These are phyloP conservation scores for Dendroctonus ponderosae DNA, from an alignment of 1,140 invertebrate species.

Conservation along the genomic window DNA sequence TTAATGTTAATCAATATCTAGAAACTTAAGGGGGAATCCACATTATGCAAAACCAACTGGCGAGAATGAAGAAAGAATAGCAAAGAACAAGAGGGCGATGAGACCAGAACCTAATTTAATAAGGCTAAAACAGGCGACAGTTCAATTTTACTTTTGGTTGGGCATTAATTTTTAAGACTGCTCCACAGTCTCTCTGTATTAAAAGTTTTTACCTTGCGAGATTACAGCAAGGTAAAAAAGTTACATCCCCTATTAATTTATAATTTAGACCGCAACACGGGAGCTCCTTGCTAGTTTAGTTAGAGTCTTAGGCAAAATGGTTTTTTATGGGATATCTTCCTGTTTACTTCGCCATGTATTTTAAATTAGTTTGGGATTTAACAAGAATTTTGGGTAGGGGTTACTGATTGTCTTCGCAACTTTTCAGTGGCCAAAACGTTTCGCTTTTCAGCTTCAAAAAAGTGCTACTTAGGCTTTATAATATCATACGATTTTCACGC, in stretches of 20 bases:
- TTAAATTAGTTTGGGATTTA: constrained; percentile 3
- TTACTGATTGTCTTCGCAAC: not conserved
- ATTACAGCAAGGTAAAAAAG: constrained; percentile 22
- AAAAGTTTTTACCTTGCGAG: constrained; percentile 30
- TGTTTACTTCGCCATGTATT: constrained; percentile 4
- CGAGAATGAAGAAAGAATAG: constrained; percentile 28
- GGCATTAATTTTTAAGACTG: constrained; percentile 22
- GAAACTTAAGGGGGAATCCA: constrained; percentile 31
- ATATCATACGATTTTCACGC: too few relatives aligned
- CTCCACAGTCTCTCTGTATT: constrained; percentile 19
- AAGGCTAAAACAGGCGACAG: constrained; percentile 34
- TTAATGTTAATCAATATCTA: constrained; percentile 38
- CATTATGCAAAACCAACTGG: constrained; percentile 28
- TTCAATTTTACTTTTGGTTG: constrained; percentile 29
- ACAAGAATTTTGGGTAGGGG: not conserved
- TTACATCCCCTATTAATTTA: constrained; percentile 29
- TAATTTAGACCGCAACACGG: constrained; percentile 18
- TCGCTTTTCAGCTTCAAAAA: not conserved
- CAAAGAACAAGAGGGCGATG: constrained; percentile 34
- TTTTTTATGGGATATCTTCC: not conserved
- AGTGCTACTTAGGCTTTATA: too few relatives aligned
- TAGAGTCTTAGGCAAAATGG: constrained; percentile 4
- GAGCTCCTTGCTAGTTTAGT: constrained; percentile 6
- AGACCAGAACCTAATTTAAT: constrained; percentile 37
- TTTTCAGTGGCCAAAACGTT: constrained; percentile 1